These are phyloP conservation scores for Drosophila mayaguana DNA, from an alignment of 2,888 invertebrate species.

Conservation along the genomic window DNA sequence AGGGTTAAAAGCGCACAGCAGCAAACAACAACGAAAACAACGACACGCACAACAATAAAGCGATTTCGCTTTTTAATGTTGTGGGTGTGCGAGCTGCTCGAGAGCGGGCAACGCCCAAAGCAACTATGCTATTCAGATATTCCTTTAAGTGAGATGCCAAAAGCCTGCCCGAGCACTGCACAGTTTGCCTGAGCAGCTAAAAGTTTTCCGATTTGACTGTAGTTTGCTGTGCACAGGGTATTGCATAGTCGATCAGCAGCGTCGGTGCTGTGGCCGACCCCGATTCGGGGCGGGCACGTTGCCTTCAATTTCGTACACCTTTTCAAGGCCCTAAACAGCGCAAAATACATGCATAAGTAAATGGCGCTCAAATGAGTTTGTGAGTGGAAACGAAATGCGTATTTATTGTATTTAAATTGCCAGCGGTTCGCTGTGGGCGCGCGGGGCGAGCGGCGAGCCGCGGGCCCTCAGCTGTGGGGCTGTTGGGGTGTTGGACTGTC, in stretches of 20 bases:
- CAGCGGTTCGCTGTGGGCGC: conserved; percentile 37
- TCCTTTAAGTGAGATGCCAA: conserved; percentile 7
- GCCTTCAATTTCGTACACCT: conserved; percentile 66
- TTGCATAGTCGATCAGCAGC: conserved; percentile 19
- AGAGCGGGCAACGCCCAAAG: conserved; percentile 43
- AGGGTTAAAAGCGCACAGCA: conserved; percentile 65
- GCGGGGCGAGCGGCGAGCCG: neutral
- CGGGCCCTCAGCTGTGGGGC: neutral
- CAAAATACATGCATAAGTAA: conserved; percentile 71
- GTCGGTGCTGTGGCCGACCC: conserved; percentile 45
- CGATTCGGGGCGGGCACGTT: conserved; percentile 39
- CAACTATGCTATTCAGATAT: conserved; percentile 20
- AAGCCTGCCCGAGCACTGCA: neutral
- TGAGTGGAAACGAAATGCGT: conserved; percentile 78
- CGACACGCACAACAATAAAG: conserved; percentile 68
- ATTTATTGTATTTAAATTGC: conserved; percentile 79
- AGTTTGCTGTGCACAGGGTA: conserved; percentile 23
- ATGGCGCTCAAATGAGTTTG: conserved; percentile 75
- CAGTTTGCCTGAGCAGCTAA: too few species aligned
- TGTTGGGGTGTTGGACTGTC: neutral
- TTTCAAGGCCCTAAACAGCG: conserved; percentile 53
- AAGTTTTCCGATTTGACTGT: neutral
- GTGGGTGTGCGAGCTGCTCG: conserved; percentile 49
- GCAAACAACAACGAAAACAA: conserved; percentile 39
- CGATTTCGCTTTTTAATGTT: conserved; percentile 67